Evolutionary conservation across 1,140 invertebrate genomes (phyloP).

Genomic region (Microplitis mediator): DNA sequence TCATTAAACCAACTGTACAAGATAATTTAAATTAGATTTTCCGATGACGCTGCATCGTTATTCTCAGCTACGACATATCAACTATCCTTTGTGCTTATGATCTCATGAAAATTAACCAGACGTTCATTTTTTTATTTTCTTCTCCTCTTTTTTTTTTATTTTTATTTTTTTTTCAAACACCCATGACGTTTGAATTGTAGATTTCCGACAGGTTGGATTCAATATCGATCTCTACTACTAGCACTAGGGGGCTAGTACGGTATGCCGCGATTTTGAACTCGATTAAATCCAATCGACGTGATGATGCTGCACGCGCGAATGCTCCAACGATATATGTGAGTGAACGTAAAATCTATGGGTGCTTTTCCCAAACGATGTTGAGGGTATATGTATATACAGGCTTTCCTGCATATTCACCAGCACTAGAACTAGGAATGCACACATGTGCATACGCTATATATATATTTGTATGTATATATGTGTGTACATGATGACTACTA

Average conservation of each 20-base stretch:
- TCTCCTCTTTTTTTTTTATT: background rate
- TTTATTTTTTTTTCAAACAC: no score
- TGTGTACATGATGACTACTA: no score
- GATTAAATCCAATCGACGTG: conserved; percentile 14
- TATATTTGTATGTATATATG: no score
- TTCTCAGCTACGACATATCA: background rate
- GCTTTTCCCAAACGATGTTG: background rate
- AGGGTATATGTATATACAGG: background rate
- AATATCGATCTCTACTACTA: background rate
- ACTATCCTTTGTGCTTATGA: background rate
- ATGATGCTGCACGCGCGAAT: conserved; percentile 1
- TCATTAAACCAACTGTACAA: conserved; percentile 3
- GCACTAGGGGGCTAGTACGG: background rate
- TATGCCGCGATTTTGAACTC: conserved; percentile 7
- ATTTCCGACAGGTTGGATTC: background rate
- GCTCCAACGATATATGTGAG: background rate
- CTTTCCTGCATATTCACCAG: background rate
- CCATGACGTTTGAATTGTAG: background rate
- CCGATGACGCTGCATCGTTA: background rate
- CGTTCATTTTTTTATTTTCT: background rate
- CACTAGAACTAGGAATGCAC: no score
- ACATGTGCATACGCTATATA: no score
- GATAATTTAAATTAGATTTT: conserved; percentile 20
- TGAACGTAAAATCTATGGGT: background rate
- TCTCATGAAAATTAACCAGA: background rate